Conservation (phyloP, 1,140 invertebrate species). For the Thaumatotibia leucotreta region DNA sequence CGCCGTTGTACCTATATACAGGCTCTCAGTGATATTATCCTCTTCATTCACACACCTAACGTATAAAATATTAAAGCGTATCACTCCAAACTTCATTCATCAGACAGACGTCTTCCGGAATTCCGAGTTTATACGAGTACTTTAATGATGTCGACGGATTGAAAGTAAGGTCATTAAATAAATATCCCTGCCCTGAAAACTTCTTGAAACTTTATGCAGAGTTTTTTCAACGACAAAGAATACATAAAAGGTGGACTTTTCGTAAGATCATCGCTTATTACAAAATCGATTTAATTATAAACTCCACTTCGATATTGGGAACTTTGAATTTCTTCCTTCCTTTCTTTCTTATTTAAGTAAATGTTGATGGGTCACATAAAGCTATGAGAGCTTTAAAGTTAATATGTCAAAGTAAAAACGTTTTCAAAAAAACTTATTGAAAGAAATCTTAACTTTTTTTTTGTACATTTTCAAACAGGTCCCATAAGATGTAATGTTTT, state of each 20-base stretch:
- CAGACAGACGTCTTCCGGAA: not conserved
- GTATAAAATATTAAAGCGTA: not conserved
- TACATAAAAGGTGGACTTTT: constrained; percentile 25
- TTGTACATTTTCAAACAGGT: too few species aligned
- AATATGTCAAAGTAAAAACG: too few species aligned
- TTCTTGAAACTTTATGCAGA: constrained; percentile 29
- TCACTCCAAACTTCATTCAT: constrained; percentile 11
- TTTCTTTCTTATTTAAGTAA: not conserved
- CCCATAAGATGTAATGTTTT: too few species aligned
- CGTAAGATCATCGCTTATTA: constrained; percentile 26
- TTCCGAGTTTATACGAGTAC: not conserved
- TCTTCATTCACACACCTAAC: not conserved
- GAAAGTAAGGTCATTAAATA: constrained; percentile 45
- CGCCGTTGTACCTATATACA: too few species aligned
- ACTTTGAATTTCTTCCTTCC: not conserved
- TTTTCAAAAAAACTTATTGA: too few species aligned
- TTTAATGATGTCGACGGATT: constrained; percentile 2
- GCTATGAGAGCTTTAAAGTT: too few species aligned
- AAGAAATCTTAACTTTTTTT: too few species aligned
- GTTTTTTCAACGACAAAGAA: constrained; percentile 27
- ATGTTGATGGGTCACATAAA: not conserved
- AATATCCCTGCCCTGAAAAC: constrained; percentile 31
- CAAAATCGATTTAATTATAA: constrained; percentile 8
- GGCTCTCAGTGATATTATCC: not conserved
- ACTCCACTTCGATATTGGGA: not conserved